These are phyloP conservation scores for Oceanites oceanicus DNA, from an alignment of 2,113 vertebrate genomes.

Conservation along the genomic window DNA sequence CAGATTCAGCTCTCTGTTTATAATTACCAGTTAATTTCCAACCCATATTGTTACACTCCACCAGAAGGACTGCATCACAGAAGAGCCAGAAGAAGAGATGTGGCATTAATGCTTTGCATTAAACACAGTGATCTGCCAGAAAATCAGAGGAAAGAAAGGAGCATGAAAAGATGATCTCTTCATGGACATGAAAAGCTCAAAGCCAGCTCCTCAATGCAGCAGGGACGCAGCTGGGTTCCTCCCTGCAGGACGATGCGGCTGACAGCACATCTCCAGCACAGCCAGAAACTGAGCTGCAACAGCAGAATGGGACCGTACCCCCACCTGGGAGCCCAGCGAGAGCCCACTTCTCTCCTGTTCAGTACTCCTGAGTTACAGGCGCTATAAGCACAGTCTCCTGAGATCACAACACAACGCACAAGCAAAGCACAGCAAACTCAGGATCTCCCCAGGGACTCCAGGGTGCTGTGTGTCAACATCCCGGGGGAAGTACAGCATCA, in stretches of 20 bases:
- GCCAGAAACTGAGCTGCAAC: not conserved
- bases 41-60: not conserved
- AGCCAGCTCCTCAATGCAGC: not conserved
- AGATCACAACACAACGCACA: rapidly evolving
- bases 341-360: not conserved
- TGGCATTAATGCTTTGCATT: not conserved
- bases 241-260: not conserved
- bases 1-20: not conserved
- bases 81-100: not conserved
- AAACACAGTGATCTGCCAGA: not conserved
- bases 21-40: not conserved
- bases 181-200: not conserved
- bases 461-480: not conserved
- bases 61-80: not conserved
- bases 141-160: not conserved
- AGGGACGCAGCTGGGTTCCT: not conserved
- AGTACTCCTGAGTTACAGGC: not conserved
- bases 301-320: not conserved
- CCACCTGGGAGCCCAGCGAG: not conserved
- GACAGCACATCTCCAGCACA: not conserved
- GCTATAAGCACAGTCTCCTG: not conserved
- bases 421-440: not conserved
- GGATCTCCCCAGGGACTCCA: not conserved
- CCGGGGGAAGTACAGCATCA: not conserved
- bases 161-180: not conserved